Evolutionary conservation across 1,140 invertebrate species (phyloP).

Genomic region (Choristoneura fumiferana): DNA sequence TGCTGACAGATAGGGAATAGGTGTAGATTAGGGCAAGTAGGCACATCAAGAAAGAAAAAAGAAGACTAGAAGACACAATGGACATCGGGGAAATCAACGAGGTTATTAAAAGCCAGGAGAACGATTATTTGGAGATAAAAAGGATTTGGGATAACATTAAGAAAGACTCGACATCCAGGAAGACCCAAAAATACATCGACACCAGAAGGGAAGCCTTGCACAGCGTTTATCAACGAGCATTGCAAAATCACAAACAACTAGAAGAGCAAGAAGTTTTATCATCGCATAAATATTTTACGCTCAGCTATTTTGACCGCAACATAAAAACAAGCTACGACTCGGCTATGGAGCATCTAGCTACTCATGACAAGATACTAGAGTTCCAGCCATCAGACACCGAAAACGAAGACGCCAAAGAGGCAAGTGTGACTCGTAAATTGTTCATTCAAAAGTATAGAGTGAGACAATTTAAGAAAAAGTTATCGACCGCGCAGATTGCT

Average conservation of each 20-base stretch:
- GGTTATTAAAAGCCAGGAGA: slow-evolving; percentile 14
- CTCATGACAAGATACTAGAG: too few species aligned
- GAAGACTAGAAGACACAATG: slow-evolving; percentile 13
- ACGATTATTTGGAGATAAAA: not conserved
- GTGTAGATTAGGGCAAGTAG: slow-evolving; percentile 1
- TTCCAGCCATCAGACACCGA: too few species aligned
- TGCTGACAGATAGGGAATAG: slow-evolving; percentile 3
- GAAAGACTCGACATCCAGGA: not conserved
- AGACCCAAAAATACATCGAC: slow-evolving; percentile 2
- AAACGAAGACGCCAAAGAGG: not conserved
- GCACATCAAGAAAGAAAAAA: slow-evolving; percentile 5
- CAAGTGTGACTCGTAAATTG: not conserved
- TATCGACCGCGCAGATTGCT: not conserved
- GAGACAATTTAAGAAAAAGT: not conserved
- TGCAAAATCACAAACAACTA: slow-evolving; percentile 10
- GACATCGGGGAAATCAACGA: slow-evolving; percentile 9
- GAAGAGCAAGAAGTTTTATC: not conserved
- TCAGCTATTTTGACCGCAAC: slow-evolving; percentile 6
- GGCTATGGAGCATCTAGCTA: not conserved
- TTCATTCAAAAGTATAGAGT: slow-evolving; percentile 6
- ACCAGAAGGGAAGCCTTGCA: not conserved
- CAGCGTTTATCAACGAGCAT: slow-evolving; percentile 8
- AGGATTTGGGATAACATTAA: slow-evolving; percentile 12
- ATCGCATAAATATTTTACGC: slow-evolving; percentile 7
- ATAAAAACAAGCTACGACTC: slow-evolving; percentile 1